Evolutionary conservation across 2,888 invertebrate genomes (phyloP).

Genomic region (Stenolophus ochropezus): DNA sequence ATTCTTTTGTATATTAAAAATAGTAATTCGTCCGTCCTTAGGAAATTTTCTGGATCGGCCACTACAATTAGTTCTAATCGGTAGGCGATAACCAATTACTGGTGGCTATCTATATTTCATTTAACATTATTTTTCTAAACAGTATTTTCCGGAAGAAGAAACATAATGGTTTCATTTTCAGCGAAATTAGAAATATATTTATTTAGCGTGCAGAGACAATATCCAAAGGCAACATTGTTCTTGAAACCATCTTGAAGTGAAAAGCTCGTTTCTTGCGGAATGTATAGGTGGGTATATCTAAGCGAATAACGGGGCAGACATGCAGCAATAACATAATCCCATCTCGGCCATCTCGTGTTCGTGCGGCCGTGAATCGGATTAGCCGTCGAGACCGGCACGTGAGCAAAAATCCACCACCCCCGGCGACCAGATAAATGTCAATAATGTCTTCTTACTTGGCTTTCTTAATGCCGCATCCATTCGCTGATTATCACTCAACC

Average conservation of each 20-base stretch:
- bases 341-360: conserved; percentile 60
- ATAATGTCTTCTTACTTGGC: conserved; percentile 24
- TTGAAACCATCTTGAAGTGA: not conserved
- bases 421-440: not conserved
- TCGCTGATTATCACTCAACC: not conserved
- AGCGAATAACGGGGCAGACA: conserved; percentile 59
- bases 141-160: not conserved
- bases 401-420: not conserved
- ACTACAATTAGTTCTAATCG: no score
- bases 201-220: no score
- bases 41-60: no score
- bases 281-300: conserved; percentile 48
- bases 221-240: conserved; percentile 57
- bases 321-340: conserved; percentile 61
- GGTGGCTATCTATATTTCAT: no score
- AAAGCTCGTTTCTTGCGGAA: conserved; percentile 33
- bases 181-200: not conserved
- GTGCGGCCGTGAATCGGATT: conserved; percentile 60
- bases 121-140: not conserved
- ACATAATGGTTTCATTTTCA: not conserved
- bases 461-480: not conserved
- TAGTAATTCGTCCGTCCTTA: no score
- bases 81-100: no score
- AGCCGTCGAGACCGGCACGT: conserved; percentile 15
- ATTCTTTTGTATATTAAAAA: no score